Evolutionary conservation across 2,113 vertebrate genomes (phyloP).

Genomic region (Dromiciops gliroides): DNA sequence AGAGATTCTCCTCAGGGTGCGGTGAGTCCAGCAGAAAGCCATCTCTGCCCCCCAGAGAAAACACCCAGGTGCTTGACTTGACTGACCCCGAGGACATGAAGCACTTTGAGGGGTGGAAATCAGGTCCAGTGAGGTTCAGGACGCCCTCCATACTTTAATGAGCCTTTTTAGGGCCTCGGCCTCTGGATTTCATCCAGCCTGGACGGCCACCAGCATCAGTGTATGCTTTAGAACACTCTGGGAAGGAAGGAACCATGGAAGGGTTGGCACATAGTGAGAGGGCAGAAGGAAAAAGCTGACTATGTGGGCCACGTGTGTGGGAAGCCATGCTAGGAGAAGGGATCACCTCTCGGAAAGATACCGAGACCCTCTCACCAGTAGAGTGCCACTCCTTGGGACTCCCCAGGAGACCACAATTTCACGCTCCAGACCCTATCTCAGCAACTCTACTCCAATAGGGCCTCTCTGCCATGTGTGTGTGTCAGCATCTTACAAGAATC

Average conservation of each 20-base stretch:
- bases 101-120: slow-evolving; percentile 91
- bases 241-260: neutral
- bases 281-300: neutral
- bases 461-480: neutral
- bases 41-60: slow-evolving; percentile 95
- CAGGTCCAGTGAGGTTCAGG: slow-evolving; percentile 91
- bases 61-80: slow-evolving; percentile 97
- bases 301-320: neutral
- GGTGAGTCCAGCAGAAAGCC: slow-evolving; percentile 94
- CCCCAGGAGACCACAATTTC: neutral
- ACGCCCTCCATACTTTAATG: slow-evolving; percentile 93
- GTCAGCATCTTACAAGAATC: neutral
- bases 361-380: neutral
- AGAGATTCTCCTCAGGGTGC: slow-evolving; percentile 94
- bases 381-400: neutral
- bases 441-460: neutral
- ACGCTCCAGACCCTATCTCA: too few species aligned
- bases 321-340: neutral
- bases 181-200: slow-evolving; percentile 30
- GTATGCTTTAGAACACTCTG: slow-evolving; percentile 44
- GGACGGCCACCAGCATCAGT: slow-evolving; percentile 40
- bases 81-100: slow-evolving; percentile 92
- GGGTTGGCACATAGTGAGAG: neutral
- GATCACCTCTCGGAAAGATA: neutral
- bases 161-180: slow-evolving; percentile 89